These are phyloP conservation scores for Epizoanthus rinbou DNA, from an alignment of 92 coral and sea anemone species.

Conservation along the genomic window DNA sequence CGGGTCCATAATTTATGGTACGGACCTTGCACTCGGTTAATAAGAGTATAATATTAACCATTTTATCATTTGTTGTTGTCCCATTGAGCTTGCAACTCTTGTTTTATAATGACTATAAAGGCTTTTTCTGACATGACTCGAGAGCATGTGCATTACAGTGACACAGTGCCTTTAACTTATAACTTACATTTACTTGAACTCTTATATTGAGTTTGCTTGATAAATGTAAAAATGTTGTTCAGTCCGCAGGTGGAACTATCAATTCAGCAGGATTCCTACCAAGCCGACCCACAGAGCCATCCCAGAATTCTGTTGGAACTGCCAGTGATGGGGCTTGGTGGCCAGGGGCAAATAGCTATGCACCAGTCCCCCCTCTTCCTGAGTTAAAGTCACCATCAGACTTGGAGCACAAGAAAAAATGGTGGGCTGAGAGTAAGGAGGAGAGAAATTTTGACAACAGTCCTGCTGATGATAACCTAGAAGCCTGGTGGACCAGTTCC, in stretches of 20 bases:
- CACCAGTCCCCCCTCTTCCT: constrained; percentile 79
- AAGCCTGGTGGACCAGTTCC: constrained; percentile 35
- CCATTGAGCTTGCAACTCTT: too few relatives aligned
- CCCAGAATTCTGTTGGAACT: constrained; percentile 38
- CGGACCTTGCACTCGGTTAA: too few relatives aligned
- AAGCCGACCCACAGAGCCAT: constrained; percentile 47
- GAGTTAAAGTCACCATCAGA: constrained; percentile 75
- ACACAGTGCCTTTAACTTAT: too few relatives aligned
- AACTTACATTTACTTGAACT: too few relatives aligned
- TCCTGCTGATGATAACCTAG: constrained; percentile 24
- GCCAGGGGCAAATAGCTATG: constrained; percentile 57
- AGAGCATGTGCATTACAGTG: too few relatives aligned
- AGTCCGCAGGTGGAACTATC: constrained; percentile 9
- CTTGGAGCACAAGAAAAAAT: constrained; percentile 39
- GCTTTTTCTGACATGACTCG: too few relatives aligned
- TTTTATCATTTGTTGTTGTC: too few relatives aligned
- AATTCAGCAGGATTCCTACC: constrained; percentile 33
- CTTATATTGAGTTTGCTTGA: too few relatives aligned
- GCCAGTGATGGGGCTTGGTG: constrained; percentile 76
- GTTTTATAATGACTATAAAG: too few relatives aligned
- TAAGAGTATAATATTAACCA: too few relatives aligned
- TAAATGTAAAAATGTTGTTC: neutral
- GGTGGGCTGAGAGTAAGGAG: constrained; percentile 54
- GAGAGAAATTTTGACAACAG: constrained; percentile 17
- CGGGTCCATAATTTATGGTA: too few relatives aligned